Evolutionary conservation across 2,113 vertebrate genomes (phyloP).

Genomic region (Calyptommatus sinebrachiatus): DNA sequence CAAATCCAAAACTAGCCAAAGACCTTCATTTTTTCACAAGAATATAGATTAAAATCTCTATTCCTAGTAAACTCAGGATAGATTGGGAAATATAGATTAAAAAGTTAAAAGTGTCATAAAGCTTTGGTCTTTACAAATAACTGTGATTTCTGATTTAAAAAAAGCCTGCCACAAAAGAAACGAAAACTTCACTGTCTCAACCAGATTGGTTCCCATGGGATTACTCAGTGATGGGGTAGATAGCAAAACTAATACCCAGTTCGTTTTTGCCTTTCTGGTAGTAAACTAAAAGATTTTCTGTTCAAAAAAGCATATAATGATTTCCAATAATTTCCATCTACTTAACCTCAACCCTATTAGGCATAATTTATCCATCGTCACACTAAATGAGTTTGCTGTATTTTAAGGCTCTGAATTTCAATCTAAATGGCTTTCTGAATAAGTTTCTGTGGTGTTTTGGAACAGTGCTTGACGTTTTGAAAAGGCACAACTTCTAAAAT

Average conservation of each 20-base stretch:
- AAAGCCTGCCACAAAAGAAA: slow-evolving; percentile 50
- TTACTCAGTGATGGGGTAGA: slow-evolving; percentile 16
- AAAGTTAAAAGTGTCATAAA: slow-evolving; percentile 54
- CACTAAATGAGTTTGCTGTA: slow-evolving; percentile 51
- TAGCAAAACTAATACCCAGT: slow-evolving; percentile 8
- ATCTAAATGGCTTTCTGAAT: slow-evolving; percentile 40
- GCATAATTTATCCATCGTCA: slow-evolving; percentile 49
- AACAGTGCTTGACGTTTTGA: slow-evolving; percentile 33
- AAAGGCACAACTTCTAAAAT: slow-evolving; percentile 37
- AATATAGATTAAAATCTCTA: slow-evolving; percentile 60
- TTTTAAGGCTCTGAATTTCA: slow-evolving; percentile 29
- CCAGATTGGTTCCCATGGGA: slow-evolving; percentile 45
- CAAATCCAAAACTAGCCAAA: slow-evolving; percentile 50
- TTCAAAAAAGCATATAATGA: slow-evolving; percentile 55
- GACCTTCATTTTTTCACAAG: slow-evolving; percentile 60
- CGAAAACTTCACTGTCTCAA: slow-evolving; percentile 37
- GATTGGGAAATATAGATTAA: slow-evolving; percentile 51
- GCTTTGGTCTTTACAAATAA: slow-evolving; percentile 53
- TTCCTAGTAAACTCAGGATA: slow-evolving; percentile 49
- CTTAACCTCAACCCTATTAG: slow-evolving; percentile 42
- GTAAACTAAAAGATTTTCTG: slow-evolving; percentile 34
- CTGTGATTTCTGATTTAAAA: slow-evolving; percentile 62
- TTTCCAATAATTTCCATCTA: slow-evolving; percentile 60
- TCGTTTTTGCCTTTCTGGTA: slow-evolving; percentile 46
- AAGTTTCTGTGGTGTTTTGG: background rate